A percentile compares a stretch with the other conserved stretches of the same genome.
These are phyloP conservation scores for Clostera curtula DNA, from an alignment of 2,888 invertebrate genomes.

Conservation along the genomic window DNA sequence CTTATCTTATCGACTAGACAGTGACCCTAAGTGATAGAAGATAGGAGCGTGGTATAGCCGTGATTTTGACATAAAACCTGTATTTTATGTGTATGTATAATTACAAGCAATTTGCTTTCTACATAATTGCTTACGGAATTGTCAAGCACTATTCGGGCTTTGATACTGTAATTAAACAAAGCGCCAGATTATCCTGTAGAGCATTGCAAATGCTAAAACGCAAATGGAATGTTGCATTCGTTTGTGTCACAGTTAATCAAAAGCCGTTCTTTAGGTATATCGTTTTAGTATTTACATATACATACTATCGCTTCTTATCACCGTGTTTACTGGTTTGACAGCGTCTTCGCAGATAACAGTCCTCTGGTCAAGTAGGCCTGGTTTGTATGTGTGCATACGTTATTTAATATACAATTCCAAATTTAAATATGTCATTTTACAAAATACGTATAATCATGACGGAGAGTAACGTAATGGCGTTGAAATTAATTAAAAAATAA, in stretches of 20 bases:
- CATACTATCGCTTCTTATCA: slow-evolving; percentile 38
- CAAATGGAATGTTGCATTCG: slow-evolving; percentile 4
- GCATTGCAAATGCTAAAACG: too few species aligned
- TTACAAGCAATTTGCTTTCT: slow-evolving; percentile 4
- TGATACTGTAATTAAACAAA: too few species aligned
- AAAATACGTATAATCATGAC: too few species aligned
- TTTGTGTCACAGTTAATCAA: slow-evolving; percentile 4
- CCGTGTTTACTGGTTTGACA: slow-evolving; percentile 49
- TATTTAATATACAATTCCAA: not conserved
- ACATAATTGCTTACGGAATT: not conserved
- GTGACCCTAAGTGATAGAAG: slow-evolving; percentile 30
- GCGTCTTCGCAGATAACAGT: slow-evolving; percentile 48
- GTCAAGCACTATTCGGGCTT: not conserved
- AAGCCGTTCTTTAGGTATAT: slow-evolving; percentile 11
- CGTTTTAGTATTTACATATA: slow-evolving; percentile 15
- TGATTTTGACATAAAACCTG: slow-evolving; percentile 6
- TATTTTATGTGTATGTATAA: too few species aligned
- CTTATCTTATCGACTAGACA: slow-evolving; percentile 42
- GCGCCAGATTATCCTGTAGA: too few species aligned
- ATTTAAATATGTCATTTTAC: too few species aligned
- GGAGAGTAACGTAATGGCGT: too few species aligned
- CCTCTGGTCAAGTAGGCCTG: slow-evolving; percentile 22
- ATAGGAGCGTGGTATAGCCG: slow-evolving; percentile 6
- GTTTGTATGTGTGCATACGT: slow-evolving; percentile 7
- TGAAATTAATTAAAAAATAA: too few species aligned